Percentiles rank a stretch among this genome's conserved stretches.
phyloP scores from a whole-genome alignment of 2,888 invertebrate species.

The Cynaeus angustus region DNA sequence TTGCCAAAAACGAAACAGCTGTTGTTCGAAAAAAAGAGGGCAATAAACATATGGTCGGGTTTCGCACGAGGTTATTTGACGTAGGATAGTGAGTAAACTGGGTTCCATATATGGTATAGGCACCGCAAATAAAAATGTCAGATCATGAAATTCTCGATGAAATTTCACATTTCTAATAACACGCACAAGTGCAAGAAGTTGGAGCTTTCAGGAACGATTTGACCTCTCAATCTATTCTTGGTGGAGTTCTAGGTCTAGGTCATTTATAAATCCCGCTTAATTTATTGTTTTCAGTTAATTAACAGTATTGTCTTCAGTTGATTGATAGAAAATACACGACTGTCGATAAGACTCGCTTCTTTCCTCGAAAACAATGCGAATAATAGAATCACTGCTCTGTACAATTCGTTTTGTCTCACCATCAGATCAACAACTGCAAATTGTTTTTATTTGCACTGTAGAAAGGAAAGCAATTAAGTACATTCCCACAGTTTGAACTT shows the following conservation, averaged over 20 bases:
- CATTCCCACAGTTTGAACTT: constrained; percentile 27
- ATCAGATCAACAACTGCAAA: not conserved
- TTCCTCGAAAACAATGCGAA: no score
- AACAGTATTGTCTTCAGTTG: no score
- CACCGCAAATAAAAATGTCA: constrained; percentile 32
- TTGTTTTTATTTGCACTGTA: not conserved
- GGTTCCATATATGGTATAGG: constrained; percentile 45
- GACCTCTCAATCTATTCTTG: constrained; percentile 7
- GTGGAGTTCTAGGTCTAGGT: constrained; percentile 23
- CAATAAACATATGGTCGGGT: constrained; percentile 50
- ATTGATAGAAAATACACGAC: no score
- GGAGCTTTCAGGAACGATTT: not conserved
- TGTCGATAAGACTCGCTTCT: no score
- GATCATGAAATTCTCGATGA: constrained; percentile 33
- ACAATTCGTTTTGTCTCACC: constrained; percentile 13
- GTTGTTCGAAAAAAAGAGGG: constrained; percentile 38
- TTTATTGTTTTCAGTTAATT: no score
- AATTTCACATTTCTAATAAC: constrained; percentile 32
- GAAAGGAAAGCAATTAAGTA: constrained; percentile 34
- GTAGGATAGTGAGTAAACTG: constrained; percentile 43
- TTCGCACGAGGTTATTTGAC: constrained; percentile 46
- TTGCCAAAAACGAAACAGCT: constrained; percentile 37
- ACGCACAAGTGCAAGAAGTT: no score
- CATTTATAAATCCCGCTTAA: no score
- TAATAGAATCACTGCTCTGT: no score